Evolutionary conservation across 2,797 vertebrate genomes (phyloP), one percentile per base, ranked within the genome.

Genomic region (Intellagama lesueurii): DNA sequence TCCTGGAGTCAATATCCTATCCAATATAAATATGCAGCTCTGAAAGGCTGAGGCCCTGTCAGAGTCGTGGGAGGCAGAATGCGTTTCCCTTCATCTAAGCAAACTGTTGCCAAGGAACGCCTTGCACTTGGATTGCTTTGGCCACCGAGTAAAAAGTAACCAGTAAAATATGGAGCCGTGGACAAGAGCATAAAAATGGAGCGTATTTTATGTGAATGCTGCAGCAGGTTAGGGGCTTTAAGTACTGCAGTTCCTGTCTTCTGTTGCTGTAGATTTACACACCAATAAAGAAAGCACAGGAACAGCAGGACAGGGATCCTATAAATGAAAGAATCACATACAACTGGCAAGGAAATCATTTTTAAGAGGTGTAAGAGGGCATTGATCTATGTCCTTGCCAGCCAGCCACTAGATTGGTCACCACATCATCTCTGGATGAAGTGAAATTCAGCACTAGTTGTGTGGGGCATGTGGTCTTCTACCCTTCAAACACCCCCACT

Each of bases 71-170:
- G 69, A 77, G 28, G 75, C 16, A 88, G 91, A 92, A 87, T 89
- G 87, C 47, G 24, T 77, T 91, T 94, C 91, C 86, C 44, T 80
- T 87, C 88, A 66, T 86, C 92, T 91, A 92, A 96, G 95, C 89
- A 92, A 94, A 95, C 87, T n/a, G 92, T 84, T 94, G 90, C 91
- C 89, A 89, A 90, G 94, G 91, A 94, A 92, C 75, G 70, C 75
- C 64, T 92, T 92, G 75, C 56, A 94, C 93, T 89, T 47, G 86
- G 75, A 89, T 47, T 60, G 92, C 85, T 64, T 83, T 92, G 89
- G 85, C 77, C 85, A 89, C 64, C 90, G 66, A 89, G 91, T 89
- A 56, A 68, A 44, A 84, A 90, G 70, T 73, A 66, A 7, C 78
- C 30, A 87, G 69, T 78, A 86, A 88, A 60, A 89, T 89, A 89